Evolutionary conservation across 1,140 invertebrate species (phyloP), one percentile per base, ranked within the genome.

Genomic region (Trichonephila inaurata): DNA sequence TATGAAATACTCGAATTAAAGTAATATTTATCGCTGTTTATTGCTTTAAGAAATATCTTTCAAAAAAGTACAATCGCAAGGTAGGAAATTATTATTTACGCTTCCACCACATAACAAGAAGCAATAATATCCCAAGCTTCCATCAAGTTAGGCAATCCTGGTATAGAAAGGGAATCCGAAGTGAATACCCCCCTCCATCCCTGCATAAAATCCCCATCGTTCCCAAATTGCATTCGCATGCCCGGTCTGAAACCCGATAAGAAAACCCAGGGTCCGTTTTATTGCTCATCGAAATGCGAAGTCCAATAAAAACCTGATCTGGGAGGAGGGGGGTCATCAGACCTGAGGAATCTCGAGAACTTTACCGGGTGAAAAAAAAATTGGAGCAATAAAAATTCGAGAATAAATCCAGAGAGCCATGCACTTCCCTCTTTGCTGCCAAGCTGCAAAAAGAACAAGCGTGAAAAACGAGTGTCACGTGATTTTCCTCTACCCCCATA

Each of bases 241-340:
- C 89, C 89, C 18, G 28, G 24, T 21, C 33, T 92, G 90, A 83
- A 92, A 92, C 90, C 72, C 72, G 90, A 92, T 92, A 92, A 92
- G 90, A 66, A 85, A 92, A 92, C 90, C 66, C 44, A 60, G 77
- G 58, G 66, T 91, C 90, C 69, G 60, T 92, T 92, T 92, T 92
- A 92, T 92, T 92, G 81, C 90, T 92, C 90, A 92, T 92, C 90
- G 90, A 92, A 85, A 92, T 92, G 90, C 90, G 90, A 92, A 92
- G 81, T 92, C 82, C 90, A 92, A 92, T 92, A 92, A 92, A 92
- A 92, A 92, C 90, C 90, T 92, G 90, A 92, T 92, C 60, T 92
- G 1, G 8, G 24, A 5, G 16, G 51, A 8, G n/a, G 90, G 90
- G 28, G 72, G 72, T 85, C 90, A 92, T 61, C 60, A 85, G 90